Base-by-base conservation (phyloP, 2,888 invertebrate genomes). In the Escarpia spicata region DNA sequence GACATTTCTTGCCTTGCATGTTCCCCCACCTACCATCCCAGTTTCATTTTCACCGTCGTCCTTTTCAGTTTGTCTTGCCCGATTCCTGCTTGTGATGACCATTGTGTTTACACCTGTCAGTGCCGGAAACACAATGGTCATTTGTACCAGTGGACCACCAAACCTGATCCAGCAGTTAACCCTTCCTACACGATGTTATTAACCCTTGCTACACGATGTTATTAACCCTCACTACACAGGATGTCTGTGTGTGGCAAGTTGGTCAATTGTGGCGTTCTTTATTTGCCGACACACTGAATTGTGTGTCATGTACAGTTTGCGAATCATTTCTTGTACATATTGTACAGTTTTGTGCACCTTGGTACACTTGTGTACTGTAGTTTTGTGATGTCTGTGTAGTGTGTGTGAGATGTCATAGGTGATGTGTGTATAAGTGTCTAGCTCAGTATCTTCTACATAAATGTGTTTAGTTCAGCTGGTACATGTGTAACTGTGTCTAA, bases 1-100 rank as follows among this genome's bases (percentile, higher is more conserved):
- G 75, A 26, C n/a, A 75, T 75, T 75, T 75, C 75, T 75, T 75
- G 75, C 75, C n/a, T n/a, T 75, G 75, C 75, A 75, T 75, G 75
- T 75, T 75, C 6, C 75, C 75, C 3, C n/a, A 19, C 75, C n/a
- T 75, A n/a, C 75, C 75, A n/a, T 75, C 26, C 75, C 75, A 6
- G 26, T 75, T 26, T 75, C 26, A 26, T 75, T n/a, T 75, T 75
- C 6, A 19, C 26, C 19, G 4, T 75, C 26, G 6, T 75, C 75
- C 75, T 75, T n/a, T 75, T 75, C 19, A 26, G 19, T 75, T 75
- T 19, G 75, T 75, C 75, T 75, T 75, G 75, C 75, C 75, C 75
- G 4, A 26, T 75, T 75, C 75, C 75, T 75, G 75, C n/a, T n/a
- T 75, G n/a, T 75, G 6, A n/a, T 75, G 75, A 75, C 52, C 52